Conservation (phyloP, 2,797 vertebrate species). For the Scarus forsteni region DNA sequence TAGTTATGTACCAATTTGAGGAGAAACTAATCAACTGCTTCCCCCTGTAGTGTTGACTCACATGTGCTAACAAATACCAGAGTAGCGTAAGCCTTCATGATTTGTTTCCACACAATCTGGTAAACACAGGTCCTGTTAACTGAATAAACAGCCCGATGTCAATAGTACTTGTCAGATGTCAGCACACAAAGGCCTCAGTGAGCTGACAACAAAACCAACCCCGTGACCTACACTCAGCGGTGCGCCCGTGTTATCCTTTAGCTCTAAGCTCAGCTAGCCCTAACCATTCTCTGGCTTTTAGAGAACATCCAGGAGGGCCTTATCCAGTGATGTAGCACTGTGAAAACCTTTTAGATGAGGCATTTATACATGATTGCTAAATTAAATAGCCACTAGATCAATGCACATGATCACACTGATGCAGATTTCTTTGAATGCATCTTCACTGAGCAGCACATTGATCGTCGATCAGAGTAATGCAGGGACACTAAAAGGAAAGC, state of each 20-base stretch:
- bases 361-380: not conserved
- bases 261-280: not conserved
- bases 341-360: not conserved
- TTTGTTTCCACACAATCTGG: not conserved
- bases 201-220: conserved; percentile 1
- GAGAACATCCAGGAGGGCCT: not conserved
- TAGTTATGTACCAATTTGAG: not conserved
- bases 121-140: not conserved
- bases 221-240: not conserved
- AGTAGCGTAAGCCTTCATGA: not conserved
- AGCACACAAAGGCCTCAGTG: not conserved
- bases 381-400: not conserved
- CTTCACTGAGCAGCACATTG: not conserved
- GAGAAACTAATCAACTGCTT: not conserved
- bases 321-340: not conserved
- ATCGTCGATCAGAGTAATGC: not conserved
- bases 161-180: conserved; percentile 9
- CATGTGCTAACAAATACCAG: not conserved
- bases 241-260: not conserved
- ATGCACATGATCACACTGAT: not conserved
- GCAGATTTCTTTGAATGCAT: not conserved
- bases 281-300: too few species aligned
- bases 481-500: not conserved
- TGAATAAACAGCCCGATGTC: not conserved
- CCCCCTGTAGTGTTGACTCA: not conserved